A percentile compares a stretch with the other conserved stretches of the same genome.
phyloP scores from a whole-genome alignment of 2,797 vertebrate species.

The Scyliorhinus canicula region DNA sequence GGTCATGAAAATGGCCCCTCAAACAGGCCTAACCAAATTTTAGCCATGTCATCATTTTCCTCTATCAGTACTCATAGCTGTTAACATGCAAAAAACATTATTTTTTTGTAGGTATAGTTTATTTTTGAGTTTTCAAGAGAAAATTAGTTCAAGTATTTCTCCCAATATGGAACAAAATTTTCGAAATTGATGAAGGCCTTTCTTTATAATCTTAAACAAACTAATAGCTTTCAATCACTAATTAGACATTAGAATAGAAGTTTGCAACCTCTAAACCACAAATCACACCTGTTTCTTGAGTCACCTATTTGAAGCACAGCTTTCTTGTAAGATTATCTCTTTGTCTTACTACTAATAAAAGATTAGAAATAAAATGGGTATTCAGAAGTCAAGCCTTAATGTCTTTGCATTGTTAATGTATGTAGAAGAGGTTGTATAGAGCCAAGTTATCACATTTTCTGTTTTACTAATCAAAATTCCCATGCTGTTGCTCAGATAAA shows the following conservation, averaged over 20 bases:
- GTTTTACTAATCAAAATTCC: not conserved
- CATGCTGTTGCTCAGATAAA: not conserved
- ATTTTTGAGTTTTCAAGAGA: not conserved
- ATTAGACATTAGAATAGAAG: not conserved
- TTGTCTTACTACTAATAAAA: not conserved
- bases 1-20: too few relatives aligned
- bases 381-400: not conserved
- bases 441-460: not conserved
- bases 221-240: not conserved
- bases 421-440: not conserved
- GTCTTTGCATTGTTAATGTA: not conserved
- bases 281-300: not conserved
- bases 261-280: not conserved
- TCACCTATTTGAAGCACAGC: not conserved
- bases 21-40: too few relatives aligned
- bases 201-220: not conserved
- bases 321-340: not conserved
- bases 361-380: not conserved
- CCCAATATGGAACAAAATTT: not conserved
- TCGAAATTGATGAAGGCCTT: not conserved
- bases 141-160: not conserved
- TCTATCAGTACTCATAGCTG: not conserved
- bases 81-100: not conserved
- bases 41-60: too few relatives aligned
- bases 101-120: not conserved